These are phyloP conservation scores for Pempheris klunzingeri DNA, from an alignment of 2,797 vertebrate genomes.

Conservation along the genomic window DNA sequence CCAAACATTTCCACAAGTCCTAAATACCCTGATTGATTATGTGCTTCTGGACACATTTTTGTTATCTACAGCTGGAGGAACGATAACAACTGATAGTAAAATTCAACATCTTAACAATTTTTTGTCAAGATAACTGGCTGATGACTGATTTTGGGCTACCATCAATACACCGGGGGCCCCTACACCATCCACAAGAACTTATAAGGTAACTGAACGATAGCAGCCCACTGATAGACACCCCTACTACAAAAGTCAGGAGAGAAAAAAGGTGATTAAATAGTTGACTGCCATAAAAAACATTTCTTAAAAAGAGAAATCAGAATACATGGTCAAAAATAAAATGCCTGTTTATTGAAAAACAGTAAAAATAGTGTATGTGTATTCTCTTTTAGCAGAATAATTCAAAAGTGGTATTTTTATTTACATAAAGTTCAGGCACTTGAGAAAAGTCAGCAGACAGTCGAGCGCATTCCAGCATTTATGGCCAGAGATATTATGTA, in stretches of 20 bases:
- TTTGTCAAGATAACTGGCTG: no score
- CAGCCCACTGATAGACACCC: not conserved
- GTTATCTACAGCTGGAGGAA: not conserved
- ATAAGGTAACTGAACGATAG: no score
- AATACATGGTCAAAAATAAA: constrained; percentile 63
- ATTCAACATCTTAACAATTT: no score
- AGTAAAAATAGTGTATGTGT: constrained; percentile 57
- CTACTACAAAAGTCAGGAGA: not conserved
- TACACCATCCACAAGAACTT: not conserved
- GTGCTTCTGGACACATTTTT: not conserved
- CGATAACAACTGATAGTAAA: not conserved
- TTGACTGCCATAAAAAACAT: not conserved
- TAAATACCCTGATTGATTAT: not conserved
- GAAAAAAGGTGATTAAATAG: not conserved
- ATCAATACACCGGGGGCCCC: not conserved
- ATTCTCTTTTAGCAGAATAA: constrained; percentile 34
- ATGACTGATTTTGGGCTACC: not conserved
- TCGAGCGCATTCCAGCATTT: constrained; percentile 68
- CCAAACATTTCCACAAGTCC: not conserved
- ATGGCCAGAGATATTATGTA: constrained; percentile 68
- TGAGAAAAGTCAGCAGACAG: constrained; percentile 47
- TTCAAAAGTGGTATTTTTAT: constrained; percentile 51
- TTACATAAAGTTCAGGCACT: constrained; percentile 66
- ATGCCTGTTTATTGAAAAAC: constrained; percentile 65
- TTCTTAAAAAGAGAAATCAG: constrained; percentile 5